These are phyloP conservation scores for Acromyrmex heyeri DNA, from an alignment of 1,140 invertebrate genomes.

Conservation along the genomic window DNA sequence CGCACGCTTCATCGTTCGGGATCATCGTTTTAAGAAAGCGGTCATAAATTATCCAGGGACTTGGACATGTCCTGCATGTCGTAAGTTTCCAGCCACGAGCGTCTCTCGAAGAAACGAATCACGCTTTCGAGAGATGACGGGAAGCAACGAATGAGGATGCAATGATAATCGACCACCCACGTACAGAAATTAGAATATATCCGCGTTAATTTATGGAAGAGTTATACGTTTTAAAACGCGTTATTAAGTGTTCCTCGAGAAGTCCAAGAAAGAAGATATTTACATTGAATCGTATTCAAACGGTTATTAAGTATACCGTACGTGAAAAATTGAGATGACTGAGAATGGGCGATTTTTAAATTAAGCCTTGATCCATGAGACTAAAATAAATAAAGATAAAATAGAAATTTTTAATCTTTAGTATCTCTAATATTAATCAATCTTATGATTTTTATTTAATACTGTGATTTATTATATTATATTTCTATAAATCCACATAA, in stretches of 20 bases:
- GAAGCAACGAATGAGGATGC: constrained; percentile 31
- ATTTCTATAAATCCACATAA: too few relatives aligned
- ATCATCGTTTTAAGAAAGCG: constrained; percentile 73
- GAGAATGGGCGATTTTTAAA: background rate
- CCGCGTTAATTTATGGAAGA: constrained; percentile 79
- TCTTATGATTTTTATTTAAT: background rate
- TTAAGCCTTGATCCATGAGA: background rate
- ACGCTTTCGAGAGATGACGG: constrained; percentile 17
- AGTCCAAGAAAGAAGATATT: background rate
- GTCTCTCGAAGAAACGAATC: constrained; percentile 21
- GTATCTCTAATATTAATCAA: background rate
- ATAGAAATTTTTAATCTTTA: background rate
- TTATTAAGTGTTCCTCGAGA: constrained; percentile 70
- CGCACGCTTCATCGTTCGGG: constrained; percentile 63
- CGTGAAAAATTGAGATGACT: background rate
- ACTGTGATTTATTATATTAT: too few relatives aligned
- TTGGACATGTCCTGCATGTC: constrained; percentile 63
- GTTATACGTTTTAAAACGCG: constrained; percentile 71
- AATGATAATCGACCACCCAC: constrained; percentile 78
- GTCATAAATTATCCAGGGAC: constrained; percentile 69
- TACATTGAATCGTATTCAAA: background rate
- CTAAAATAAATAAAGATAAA: background rate
- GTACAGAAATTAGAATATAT: constrained; percentile 81
- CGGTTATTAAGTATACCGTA: background rate
- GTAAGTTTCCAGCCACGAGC: constrained; percentile 38